Evolutionary conservation across 2,113 vertebrate species (phyloP).

Genomic region (Ariopsis seemanni): DNA sequence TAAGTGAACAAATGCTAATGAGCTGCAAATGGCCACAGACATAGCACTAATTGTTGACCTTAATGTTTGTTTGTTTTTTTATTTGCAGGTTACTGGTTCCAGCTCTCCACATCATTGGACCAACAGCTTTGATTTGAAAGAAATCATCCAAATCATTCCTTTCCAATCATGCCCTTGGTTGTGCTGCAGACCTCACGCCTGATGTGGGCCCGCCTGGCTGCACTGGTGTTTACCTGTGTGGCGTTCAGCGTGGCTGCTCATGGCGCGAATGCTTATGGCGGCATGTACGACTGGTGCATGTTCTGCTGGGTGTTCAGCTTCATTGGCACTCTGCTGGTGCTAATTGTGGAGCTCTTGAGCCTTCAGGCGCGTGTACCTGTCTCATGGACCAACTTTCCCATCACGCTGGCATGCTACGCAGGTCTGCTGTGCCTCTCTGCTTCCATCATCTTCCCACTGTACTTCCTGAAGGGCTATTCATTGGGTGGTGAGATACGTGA

Average conservation of each 20-base stretch:
- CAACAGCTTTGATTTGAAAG: background rate
- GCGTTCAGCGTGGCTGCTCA: slow-evolving; percentile 71
- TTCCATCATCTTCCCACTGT: slow-evolving; percentile 73
- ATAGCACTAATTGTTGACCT: background rate
- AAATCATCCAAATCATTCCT: background rate
- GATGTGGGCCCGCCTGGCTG: slow-evolving; percentile 38
- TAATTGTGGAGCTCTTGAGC: slow-evolving; percentile 68
- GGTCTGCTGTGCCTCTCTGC: slow-evolving; percentile 75
- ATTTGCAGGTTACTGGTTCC: slow-evolving; percentile 5
- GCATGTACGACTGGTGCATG: slow-evolving; percentile 69
- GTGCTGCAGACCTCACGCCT: slow-evolving; percentile 22
- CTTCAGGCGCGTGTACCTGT: slow-evolving; percentile 69
- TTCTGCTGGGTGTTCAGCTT: slow-evolving; percentile 80
- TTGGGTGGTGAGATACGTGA: slow-evolving; percentile 18
- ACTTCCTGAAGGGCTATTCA: slow-evolving; percentile 52
- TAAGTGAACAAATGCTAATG: too few species aligned
- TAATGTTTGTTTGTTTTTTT: background rate
- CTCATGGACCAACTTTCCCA: slow-evolving; percentile 78
- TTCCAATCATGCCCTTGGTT: slow-evolving; percentile 32
- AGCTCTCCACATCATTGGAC: background rate
- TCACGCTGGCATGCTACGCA: slow-evolving; percentile 74
- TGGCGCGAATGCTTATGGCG: accelerated
- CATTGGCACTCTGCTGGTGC: slow-evolving; percentile 68
- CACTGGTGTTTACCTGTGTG: slow-evolving; percentile 45
- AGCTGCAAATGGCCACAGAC: too few species aligned